Evolutionary conservation across 2,797 vertebrate genomes (phyloP), one percentile per base, ranked within the genome.

Genomic region (Gouania willdenowi): DNA sequence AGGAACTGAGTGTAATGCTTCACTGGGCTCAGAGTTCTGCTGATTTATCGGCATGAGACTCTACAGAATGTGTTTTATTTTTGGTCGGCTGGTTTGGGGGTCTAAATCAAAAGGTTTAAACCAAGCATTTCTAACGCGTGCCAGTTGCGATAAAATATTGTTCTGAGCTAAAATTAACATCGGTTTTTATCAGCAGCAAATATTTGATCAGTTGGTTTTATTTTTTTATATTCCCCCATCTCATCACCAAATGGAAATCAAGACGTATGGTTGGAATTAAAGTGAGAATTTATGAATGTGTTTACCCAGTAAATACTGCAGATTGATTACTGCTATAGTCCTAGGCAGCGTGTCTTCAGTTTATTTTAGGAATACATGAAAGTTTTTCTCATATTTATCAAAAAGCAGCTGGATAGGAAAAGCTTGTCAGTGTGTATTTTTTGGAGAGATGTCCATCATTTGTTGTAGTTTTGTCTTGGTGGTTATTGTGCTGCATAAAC

Each of bases 391-490:
- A 19, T 37, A 50, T 68, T 22, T 31, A 14, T 24, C 12, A 38
- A 66, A 59, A 47, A 32, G 54, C 27, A 29, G 35, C 47, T 42
- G 31, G 11, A 38, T 66, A 39, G 52, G 12, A 18, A 74, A 77
- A 39, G 25, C 19, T 20, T 49, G 41, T 41, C 52, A 14, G 8
- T n/a, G 11, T 5, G 3, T 28, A 32, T 45, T 56, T 53, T 37
- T 36, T 23, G 15, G 15, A 28, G 27, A 33, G 13, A 62, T 47
- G 45, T 47, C 21, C 25, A 34, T 34, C 46, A 40, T 29, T 15
- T 28, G 7, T 48, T 49, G 10, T 35, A 37, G 32, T 35, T 9
- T 23, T 22, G 6, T 20, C 23, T 8, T 23, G 21, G 21, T 8
- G 6, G 20, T 20, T 11, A 15, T 3, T 21, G 35, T 17, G 19